A percentile compares a stretch with the other conserved stretches of the same genome.
Conservation (phyloP, 2,113 vertebrate species). For the Pangasianodon gigas region DNA sequence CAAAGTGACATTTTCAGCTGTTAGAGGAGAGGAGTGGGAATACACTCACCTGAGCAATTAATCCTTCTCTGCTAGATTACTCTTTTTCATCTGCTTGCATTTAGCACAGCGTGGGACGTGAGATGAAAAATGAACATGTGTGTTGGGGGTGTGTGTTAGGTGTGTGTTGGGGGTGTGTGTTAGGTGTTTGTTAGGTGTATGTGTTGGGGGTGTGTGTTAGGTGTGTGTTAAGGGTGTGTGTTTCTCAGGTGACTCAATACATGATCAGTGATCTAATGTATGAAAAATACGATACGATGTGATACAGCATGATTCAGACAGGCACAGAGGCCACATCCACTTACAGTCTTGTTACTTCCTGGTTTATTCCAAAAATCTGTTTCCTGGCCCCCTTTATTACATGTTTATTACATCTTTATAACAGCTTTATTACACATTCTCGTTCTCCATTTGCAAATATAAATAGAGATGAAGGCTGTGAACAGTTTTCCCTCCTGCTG, state of each 20-base stretch:
- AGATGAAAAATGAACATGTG: background rate
- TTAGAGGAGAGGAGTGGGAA: background rate
- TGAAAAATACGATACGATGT: background rate
- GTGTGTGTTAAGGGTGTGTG: background rate
- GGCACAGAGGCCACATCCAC: background rate
- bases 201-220: background rate
- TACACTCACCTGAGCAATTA: conserved; percentile 21
- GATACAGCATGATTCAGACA: background rate
- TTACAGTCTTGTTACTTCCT: background rate
- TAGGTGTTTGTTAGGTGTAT: background rate
- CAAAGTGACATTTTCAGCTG: background rate
- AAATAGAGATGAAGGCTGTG: background rate
- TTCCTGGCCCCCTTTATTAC: background rate
- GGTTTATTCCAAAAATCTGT: background rate
- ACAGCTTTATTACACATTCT: background rate
- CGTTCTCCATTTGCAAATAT: background rate
- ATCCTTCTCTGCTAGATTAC: background rate
- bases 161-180: background rate
- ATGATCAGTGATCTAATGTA: background rate
- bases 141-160: background rate
- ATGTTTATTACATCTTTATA: background rate
- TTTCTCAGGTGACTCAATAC: background rate
- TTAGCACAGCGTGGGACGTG: background rate
- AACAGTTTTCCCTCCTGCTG: background rate
- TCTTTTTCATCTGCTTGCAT: background rate